A percentile compares a stretch with the other conserved stretches of the same genome.
phyloP scores from a whole-genome alignment of 2,888 invertebrate species.

The Phyllotreta cruciferae region DNA sequence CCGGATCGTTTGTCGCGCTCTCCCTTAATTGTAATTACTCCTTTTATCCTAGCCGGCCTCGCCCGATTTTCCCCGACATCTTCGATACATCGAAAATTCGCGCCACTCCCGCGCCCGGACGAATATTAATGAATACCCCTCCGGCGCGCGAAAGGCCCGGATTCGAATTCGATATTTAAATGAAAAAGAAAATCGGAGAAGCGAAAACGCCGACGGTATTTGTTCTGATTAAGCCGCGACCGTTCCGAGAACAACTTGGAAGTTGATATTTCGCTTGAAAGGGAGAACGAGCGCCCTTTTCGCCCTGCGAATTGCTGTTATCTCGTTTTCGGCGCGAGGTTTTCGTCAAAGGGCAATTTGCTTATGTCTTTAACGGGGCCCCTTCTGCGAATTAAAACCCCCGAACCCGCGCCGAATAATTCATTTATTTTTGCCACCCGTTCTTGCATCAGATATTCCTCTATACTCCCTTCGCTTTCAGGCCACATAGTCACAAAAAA shows the following conservation, averaged over 20 bases:
- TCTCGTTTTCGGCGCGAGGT: constrained; percentile 23
- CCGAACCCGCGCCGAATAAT: background rate
- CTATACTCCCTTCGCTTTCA: too few relatives aligned
- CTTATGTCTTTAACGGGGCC: constrained; percentile 6
- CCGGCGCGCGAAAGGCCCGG: constrained; percentile 9
- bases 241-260: constrained; percentile 18
- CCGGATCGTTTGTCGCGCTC: constrained; percentile 6
- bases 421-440: background rate
- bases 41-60: too few relatives aligned
- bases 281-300: constrained; percentile 10
- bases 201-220: constrained; percentile 33
- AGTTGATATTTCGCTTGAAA: constrained; percentile 26
- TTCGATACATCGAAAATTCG: too few relatives aligned
- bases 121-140: constrained; percentile 23
- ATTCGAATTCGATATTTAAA: constrained; percentile 36
- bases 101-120: too few relatives aligned
- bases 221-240: constrained; percentile 30
- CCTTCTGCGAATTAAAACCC: constrained; percentile 7
- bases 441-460: background rate
- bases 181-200: constrained; percentile 29
- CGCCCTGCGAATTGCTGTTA: constrained; percentile 14
- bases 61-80: constrained; percentile 37
- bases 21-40: too few relatives aligned
- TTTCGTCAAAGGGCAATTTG: constrained; percentile 20
- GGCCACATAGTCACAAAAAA: too few relatives aligned